These are phyloP conservation scores for Pomatostomus ruficeps DNA, from an alignment of 2,113 vertebrate genomes.

Conservation along the genomic window DNA sequence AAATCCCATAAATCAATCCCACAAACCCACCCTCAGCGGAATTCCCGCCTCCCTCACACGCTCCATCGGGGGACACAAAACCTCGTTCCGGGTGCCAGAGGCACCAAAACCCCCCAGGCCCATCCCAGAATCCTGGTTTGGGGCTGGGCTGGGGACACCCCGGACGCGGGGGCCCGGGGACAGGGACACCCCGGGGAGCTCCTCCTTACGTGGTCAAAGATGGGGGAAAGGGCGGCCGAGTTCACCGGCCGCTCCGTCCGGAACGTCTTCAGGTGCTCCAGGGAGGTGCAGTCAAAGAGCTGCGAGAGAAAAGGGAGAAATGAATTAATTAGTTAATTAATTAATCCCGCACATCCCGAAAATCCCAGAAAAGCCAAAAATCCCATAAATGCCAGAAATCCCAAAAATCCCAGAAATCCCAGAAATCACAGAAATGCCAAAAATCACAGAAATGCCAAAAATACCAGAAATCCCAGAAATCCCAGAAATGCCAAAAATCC, in stretches of 20 bases:
- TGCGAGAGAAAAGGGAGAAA: constrained; percentile 9
- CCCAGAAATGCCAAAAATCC: too few species aligned
- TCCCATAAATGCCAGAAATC: too few species aligned
- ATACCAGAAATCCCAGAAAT: too few species aligned
- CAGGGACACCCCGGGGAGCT: accelerated
- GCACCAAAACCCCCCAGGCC: background rate
- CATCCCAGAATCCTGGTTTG: accelerated
- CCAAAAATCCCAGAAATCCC: too few species aligned
- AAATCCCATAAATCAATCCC: too few species aligned
- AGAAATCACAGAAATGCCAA: too few species aligned
- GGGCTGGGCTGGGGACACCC: background rate
- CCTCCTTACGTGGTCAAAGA: constrained; percentile 89
- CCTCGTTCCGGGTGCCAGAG: background rate
- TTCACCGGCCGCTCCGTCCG: constrained; percentile 94
- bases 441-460: too few species aligned
- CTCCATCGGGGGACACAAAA: background rate
- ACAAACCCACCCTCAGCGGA: background rate
- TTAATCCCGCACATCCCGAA: background rate
- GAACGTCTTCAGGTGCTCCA: constrained; percentile 93
- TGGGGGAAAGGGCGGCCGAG: constrained; percentile 93
- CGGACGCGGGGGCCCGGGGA: accelerated
- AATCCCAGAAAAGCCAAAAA: too few species aligned
- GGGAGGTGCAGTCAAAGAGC: constrained; percentile 86
- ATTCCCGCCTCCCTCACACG: background rate
- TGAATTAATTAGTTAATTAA: accelerated